Base-by-base conservation (phyloP, 2,888 invertebrate genomes). In the Caenorhabditis zanzibari region DNA sequence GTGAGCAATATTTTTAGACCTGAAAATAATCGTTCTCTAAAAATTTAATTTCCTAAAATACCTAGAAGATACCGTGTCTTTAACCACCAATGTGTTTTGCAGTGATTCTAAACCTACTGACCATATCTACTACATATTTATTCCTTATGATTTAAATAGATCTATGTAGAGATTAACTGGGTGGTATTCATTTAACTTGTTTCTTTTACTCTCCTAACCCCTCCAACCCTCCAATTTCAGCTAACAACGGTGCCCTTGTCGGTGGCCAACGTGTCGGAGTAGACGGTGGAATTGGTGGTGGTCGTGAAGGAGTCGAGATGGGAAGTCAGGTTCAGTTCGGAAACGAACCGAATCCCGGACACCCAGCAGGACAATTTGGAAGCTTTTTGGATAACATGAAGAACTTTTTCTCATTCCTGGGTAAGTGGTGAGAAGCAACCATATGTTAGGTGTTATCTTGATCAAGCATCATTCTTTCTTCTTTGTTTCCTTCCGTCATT, bases 231-330 rank as follows among this genome's bases (percentile, higher is more conserved):
- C 19, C 14, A 12, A 54, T 54, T 54, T 71, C 64, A 88, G 88
- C 86, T n/a, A 87, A 85, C 58, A 84, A 85, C 19, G 90, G 90
- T 5, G 88, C 88, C 0, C 64, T 90, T 12, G 81, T 90, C 7
- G 90, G 88, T 9, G 88, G 88, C 22, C 84, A 87, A 71, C 73
- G 90, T 19, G 81, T 90, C 41, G 90, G 90, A 2, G 86, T 89
- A 3, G 82, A 82, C 16, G 82, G 82, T 3, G 86, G 86, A 24
- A 69, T 86, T 12, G 86, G 84, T 22, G 84, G 73, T 49, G 79
- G 81, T 7, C 75, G 79, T 4, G 75, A 82, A 76, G 86, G 84
- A 12, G 82, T 86, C 24, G 86, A 86, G 52, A 76, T 86, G 68
- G 86, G 86, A 54, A 84, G 84, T 71, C 84, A 86, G 59, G 69